Conservation (phyloP, 1,140 invertebrate species). For the Solen grandis region DNA sequence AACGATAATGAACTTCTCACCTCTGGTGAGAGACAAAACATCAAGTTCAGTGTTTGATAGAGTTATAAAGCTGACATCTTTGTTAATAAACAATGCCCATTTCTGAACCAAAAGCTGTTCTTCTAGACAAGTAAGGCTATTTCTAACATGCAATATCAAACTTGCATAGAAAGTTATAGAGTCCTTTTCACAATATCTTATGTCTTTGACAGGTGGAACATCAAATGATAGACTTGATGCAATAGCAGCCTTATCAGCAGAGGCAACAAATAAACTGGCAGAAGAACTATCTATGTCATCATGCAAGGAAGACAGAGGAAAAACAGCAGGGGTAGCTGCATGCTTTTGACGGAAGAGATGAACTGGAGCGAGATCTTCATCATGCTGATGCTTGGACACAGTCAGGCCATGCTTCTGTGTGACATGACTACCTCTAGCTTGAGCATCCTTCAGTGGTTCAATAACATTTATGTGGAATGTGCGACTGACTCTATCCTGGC, state of each 20-base stretch:
- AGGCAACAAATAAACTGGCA: too few relatives aligned
- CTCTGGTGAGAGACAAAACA: background rate
- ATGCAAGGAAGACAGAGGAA: too few relatives aligned
- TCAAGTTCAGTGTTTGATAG: background rate
- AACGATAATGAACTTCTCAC: conserved; percentile 20
- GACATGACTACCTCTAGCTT: conserved; percentile 45
- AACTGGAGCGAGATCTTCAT: too few relatives aligned
- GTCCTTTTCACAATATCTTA: conserved; percentile 5
- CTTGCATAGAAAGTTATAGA: conserved; percentile 13
- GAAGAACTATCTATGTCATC: too few relatives aligned
- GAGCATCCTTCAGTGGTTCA: conserved; percentile 18
- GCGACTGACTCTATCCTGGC: conserved; percentile 33
- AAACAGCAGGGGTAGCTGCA: too few relatives aligned
- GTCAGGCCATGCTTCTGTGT: too few relatives aligned
- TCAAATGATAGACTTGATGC: too few relatives aligned
- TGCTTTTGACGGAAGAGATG: too few relatives aligned
- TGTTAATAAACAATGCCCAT: conserved; percentile 33
- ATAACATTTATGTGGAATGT: conserved; percentile 34
- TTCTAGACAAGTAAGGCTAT: background rate
- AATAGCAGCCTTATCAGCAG: too few relatives aligned
- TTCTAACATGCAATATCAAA: background rate
- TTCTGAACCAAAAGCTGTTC: background rate
- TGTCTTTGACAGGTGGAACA: too few relatives aligned
- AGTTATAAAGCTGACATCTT: conserved; percentile 5
- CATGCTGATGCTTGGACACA: too few relatives aligned